Evolutionary conservation across 2,888 invertebrate genomes (phyloP).

Genomic region (Troides helena): DNA sequence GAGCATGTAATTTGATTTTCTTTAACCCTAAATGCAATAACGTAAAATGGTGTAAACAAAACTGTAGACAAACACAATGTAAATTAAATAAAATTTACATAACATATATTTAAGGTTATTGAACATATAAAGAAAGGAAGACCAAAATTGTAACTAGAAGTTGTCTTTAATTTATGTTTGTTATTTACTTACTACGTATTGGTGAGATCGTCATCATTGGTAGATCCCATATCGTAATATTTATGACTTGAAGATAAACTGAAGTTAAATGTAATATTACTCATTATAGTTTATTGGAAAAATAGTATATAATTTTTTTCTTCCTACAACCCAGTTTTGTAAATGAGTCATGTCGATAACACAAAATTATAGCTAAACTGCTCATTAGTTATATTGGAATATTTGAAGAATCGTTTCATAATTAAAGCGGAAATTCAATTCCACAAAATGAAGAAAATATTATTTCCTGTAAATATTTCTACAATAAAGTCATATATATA

Average conservation of each 20-base stretch:
- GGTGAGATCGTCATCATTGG: not conserved
- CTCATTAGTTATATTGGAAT: conserved; percentile 2
- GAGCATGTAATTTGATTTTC: too few relatives aligned
- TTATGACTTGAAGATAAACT: not conserved
- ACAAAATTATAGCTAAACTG: conserved; percentile 6
- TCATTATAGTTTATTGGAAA: not conserved
- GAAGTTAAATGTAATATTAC: not conserved
- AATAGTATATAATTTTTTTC: not conserved
- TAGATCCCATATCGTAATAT: not conserved
- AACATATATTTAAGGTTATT: too few relatives aligned
- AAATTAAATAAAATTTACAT: too few relatives aligned
- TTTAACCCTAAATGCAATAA: too few relatives aligned
- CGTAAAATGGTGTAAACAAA: too few relatives aligned
- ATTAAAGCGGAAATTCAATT: not conserved
- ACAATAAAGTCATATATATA: not conserved
- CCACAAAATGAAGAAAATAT: not conserved
- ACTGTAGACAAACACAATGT: too few relatives aligned
- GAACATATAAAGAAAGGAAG: too few relatives aligned
- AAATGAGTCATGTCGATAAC: not conserved
- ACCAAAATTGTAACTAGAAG: too few relatives aligned
- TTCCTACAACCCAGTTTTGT: not conserved
- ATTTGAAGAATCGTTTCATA: not conserved
- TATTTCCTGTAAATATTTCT: not conserved
- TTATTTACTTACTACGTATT: too few relatives aligned
- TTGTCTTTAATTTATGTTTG: too few relatives aligned